Base-by-base conservation (phyloP, 35 echinoderm and acorn worm species). In the Apostichopus parvimensis region DNA sequence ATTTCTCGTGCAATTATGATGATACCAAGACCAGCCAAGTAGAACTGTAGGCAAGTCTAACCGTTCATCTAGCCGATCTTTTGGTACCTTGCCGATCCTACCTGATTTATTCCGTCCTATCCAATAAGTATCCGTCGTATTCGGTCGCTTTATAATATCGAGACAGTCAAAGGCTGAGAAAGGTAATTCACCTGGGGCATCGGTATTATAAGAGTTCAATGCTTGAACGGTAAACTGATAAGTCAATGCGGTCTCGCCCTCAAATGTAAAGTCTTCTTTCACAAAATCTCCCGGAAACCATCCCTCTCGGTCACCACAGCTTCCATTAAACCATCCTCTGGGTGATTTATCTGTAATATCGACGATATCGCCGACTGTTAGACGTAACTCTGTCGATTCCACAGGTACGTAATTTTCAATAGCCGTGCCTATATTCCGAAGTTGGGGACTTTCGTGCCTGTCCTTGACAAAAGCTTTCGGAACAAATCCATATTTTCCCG, bases 401-500 rank as follows among this genome's bases (percentile, higher is more conserved):
- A 17, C 0, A 22, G 86, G 11, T 9, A n/a, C 86, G 86, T 52
- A 66, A 17, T 88, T 45, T 34, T 73, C 20, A 18, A 88, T 21
- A 20, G 72, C 86, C 11, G 24, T 54, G 8, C 86, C 45, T 64
- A 68, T 68, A 1, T 88, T 64, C 86, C 61, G 62, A 15, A 9
- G 9, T 6, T 2, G 57, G 26, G 21, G 45, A 52, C 62, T 17
- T n/a, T 24, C 23, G 15, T 72, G 4, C 9, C 25, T 9, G 18
- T 68, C 18, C n/a, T 15, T 57, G 14, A 88, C 61, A 21, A 17
- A 0, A 18, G 15, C 8, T 72, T 72, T 88, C 61, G 57, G 61
- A 61, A 88, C 86, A 20, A 88, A 88, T 54, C 86, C 86, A n/a
- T 88, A 88, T 9, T 88, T 68, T 8, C 61, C 57, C 20, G 57